Evolutionary conservation across 2,888 invertebrate genomes (phyloP), one percentile per base, ranked within the genome.

Genomic region (Ischnura elegans): DNA sequence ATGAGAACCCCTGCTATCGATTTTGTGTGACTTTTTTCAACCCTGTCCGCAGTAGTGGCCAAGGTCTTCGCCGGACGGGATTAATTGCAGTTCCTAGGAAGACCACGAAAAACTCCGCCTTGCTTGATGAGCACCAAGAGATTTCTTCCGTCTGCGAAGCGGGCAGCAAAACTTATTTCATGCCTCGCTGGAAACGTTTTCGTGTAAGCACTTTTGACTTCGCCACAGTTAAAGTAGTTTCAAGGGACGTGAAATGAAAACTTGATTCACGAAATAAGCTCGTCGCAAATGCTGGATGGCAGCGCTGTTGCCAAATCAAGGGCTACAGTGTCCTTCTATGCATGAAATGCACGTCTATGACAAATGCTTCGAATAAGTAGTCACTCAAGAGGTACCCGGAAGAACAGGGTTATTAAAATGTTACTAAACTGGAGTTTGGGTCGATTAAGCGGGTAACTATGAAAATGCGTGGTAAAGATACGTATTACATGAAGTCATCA

Each of bases 91-190:
- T 61, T 61, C 61, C 61, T 61, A 21, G n/a, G 61, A 61, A 21
- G 61, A 51, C 51, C 19, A n/a, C 25, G 61, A 61, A 61, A 61
- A 61, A 61, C 61, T 25, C 61, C 61, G 25, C 25, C 25, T 61
- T 61, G 19, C 25, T 61, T 61, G 61, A 61, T 61, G 61, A 61
- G 61, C 61, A 16, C 25, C 61, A 2, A n/a, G 61, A 61, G 61
- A 61, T 25, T 61, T 61, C 61, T 61, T 61, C 61, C n/a, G 6
- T 61, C 25, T 25, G 61, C 61, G 61, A n/a, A 61, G 19, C 25
- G 61, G 61, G n/a, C 61, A 61, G 61, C 61, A 61, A 61, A 61
- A 61, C 61, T 61, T 61, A 61, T 61, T 61, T 61, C 61, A 61
- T 61, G 61, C 61, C 61, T 16, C 61, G 61, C 25, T 61, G 61